phyloP scores from a whole-genome alignment of 2,797 vertebrate species.

The Pelochelys cantorii region DNA sequence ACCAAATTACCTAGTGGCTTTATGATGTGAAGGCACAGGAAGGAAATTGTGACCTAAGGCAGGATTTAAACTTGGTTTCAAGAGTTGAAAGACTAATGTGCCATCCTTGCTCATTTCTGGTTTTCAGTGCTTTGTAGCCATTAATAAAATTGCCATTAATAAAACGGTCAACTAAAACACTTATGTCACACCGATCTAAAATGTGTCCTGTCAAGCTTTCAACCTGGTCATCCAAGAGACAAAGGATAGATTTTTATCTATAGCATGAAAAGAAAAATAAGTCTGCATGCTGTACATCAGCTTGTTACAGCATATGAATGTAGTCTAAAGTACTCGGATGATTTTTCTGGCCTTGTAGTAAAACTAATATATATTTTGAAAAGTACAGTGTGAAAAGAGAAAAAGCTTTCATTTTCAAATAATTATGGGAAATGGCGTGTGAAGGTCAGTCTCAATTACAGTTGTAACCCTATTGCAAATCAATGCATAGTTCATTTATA shows the following conservation, averaged over 20 bases:
- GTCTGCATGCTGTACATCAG: fast-evolving
- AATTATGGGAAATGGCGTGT: not conserved
- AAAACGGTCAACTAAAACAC: constrained; percentile 30
- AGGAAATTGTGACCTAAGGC: not conserved
- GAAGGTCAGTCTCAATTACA: not conserved
- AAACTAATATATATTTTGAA: not conserved
- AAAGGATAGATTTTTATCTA: not conserved
- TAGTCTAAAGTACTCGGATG: not conserved
- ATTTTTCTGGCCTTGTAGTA: not conserved
- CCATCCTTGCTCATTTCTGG: not conserved
- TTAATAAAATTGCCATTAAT: constrained; percentile 46
- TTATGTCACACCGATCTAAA: constrained; percentile 12
- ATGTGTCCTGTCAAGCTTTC: constrained; percentile 7
- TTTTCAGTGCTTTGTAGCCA: constrained; percentile 23
- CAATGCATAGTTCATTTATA: not conserved
- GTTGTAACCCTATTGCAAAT: not conserved
- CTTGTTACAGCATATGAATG: not conserved
- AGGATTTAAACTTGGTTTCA: constrained; percentile 23
- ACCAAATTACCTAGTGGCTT: not conserved
- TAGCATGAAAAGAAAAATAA: not conserved
- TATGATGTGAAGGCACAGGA: not conserved
- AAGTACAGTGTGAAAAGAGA: not conserved
- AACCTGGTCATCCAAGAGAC: not conserved
- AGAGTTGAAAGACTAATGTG: constrained; percentile 11
- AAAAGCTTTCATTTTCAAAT: not conserved